A percentile compares a stretch with the other conserved stretches of the same genome.
Evolutionary conservation across 2,888 invertebrate species (phyloP).

Genomic region (Dryadula phaetusa): DNA sequence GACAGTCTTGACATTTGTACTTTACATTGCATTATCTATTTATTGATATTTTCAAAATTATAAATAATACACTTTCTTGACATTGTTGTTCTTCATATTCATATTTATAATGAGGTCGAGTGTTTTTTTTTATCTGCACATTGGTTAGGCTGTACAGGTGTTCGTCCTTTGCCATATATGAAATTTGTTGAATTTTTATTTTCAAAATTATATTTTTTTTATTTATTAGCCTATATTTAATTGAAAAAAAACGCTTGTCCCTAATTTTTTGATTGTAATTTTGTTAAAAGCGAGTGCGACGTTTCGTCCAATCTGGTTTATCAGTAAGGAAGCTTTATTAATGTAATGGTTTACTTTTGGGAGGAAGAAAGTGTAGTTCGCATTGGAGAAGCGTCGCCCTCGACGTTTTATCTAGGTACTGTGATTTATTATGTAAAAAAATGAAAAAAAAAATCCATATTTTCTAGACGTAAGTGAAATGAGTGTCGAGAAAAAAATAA

Average conservation of each 20-base stretch:
- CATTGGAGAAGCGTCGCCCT: conserved; percentile 38
- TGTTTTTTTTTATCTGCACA: conserved; percentile 8
- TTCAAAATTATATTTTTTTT: neutral
- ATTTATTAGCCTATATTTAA: neutral
- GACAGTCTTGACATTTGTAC: conserved; percentile 16
- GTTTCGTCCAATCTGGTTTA: conserved; percentile 43
- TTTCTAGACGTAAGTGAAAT: conserved; percentile 45
- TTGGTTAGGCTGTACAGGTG: neutral
- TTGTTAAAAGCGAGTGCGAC: conserved; percentile 45
- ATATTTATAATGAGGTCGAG: conserved; percentile 8
- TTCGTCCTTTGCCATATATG: conserved; percentile 1
- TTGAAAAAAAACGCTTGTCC: neutral
- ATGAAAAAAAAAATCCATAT: conserved; percentile 56
- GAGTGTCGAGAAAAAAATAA: conserved; percentile 42
- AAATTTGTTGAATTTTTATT: neutral
- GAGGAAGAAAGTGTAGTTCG: conserved; percentile 38
- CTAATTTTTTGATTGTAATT: conserved; percentile 39
- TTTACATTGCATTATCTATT: neutral
- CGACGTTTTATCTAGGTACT: conserved; percentile 54
- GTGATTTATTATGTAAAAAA: conserved; percentile 59
- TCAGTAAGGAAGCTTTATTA: conserved; percentile 53
- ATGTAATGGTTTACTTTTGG: conserved; percentile 47
- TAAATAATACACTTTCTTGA: neutral
- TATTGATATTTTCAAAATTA: conserved; percentile 8
- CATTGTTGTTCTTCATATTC: neutral